A percentile compares a stretch with the other conserved stretches of the same genome.
Conservation (phyloP, 2,888 invertebrate species). For the Acrocyrtus sp. region DNA sequence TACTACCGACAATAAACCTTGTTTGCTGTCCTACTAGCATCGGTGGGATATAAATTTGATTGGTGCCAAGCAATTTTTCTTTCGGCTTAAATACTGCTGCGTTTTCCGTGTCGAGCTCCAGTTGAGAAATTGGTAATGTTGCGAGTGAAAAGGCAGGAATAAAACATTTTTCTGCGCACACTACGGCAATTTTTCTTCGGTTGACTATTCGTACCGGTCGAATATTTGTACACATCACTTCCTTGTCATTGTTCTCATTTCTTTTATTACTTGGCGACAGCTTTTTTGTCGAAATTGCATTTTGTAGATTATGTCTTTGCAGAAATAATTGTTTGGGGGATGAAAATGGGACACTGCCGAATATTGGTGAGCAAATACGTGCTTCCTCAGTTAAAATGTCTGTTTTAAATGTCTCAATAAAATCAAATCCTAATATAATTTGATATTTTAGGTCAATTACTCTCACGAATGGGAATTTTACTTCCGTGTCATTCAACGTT, state of each 20-base stretch:
- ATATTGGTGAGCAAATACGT: neutral
- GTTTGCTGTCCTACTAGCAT: neutral
- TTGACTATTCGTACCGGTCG: too few relatives aligned
- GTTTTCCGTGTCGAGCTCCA: neutral
- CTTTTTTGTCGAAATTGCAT: too few relatives aligned
- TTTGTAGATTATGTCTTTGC: neutral
- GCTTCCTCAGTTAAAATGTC: neutral
- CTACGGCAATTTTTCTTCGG: too few relatives aligned
- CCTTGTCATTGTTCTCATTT: too few relatives aligned
- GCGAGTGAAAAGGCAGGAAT: too few relatives aligned
- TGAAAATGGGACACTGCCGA: neutral
- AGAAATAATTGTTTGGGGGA: neutral
- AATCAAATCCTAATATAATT: conserved; percentile 21
- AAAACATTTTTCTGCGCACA: neutral
- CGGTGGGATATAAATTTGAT: neutral
- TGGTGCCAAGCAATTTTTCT: neutral
- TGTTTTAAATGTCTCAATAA: neutral
- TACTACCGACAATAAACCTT: neutral
- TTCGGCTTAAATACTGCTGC: neutral
- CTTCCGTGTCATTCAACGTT: neutral
- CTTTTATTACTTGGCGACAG: too few relatives aligned
- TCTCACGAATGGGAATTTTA: conserved; percentile 11
- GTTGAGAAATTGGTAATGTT: neutral
- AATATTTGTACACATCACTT: too few relatives aligned
- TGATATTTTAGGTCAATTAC: neutral